These are phyloP conservation scores for Oligia latruncula DNA, from an alignment of 2,888 invertebrate genomes.

Conservation along the genomic window DNA sequence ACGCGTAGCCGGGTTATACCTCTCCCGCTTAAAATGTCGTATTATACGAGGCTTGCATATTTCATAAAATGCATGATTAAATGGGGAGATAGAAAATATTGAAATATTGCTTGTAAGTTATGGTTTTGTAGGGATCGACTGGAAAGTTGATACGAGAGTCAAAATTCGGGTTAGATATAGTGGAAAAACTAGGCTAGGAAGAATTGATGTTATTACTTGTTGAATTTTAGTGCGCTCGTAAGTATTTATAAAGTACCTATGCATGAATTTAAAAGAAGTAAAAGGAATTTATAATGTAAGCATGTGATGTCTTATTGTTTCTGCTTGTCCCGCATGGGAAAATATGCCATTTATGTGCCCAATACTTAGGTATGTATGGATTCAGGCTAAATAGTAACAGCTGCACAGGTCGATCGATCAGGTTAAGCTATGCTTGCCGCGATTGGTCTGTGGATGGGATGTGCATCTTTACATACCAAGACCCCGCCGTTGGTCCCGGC, in stretches of 20 bases:
- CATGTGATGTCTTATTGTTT: not conserved
- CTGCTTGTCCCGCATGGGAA: not conserved
- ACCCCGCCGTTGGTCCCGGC: not conserved
- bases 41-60: conserved; percentile 40
- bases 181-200: not conserved
- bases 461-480: no score
- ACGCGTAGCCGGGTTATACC: conserved; percentile 22
- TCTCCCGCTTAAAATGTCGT: conserved; percentile 23
- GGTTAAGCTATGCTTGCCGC: no score
- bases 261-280: conserved; percentile 1
- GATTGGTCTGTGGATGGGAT: no score
- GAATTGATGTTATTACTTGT: not conserved
- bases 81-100: conserved; percentile 29
- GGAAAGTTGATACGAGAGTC: conserved; percentile 2
- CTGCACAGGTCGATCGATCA: no score
- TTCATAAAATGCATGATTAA: conserved; percentile 46
- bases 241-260: not conserved
- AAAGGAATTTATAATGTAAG: not conserved
- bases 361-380: no score
- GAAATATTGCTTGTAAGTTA: conserved; percentile 15
- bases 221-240: not conserved
- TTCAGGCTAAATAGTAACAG: no score
- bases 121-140: conserved; percentile 7
- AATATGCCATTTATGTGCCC: not conserved
- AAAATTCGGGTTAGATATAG: not conserved